Percentiles rank a stretch among this genome's conserved stretches.
phyloP scores from a whole-genome alignment of 1,140 invertebrate species.

The Drosophila lacertosa region DNA sequence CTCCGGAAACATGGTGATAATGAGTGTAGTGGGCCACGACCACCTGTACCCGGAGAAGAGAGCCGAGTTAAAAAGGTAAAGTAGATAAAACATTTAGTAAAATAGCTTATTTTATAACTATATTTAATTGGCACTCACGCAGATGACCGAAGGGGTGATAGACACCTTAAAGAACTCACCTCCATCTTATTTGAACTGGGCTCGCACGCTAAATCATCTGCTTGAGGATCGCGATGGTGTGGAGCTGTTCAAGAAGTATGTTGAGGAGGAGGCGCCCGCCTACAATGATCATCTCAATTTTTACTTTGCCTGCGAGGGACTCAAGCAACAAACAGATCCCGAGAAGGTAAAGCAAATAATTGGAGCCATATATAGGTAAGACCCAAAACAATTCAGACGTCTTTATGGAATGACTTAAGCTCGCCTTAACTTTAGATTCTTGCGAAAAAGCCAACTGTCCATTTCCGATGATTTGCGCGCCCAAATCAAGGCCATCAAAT shows the following conservation, averaged over 20 bases:
- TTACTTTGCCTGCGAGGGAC: constrained; percentile 95
- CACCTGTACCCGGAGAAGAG: constrained; percentile 84
- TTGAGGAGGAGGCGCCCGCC: constrained; percentile 91
- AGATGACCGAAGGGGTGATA: constrained; percentile 84
- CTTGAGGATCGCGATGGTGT: constrained; percentile 94
- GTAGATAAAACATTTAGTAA: neutral
- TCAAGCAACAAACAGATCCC: constrained; percentile 91
- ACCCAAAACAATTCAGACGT: no score
- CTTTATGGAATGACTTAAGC: neutral
- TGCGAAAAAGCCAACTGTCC: constrained; percentile 92
- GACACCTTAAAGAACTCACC: constrained; percentile 86
- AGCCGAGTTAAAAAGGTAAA: constrained; percentile 82
- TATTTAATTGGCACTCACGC: neutral
- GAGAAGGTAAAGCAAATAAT: constrained; percentile 90
- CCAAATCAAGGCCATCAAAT: constrained; percentile 88
- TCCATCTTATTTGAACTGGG: constrained; percentile 94
- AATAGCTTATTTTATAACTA: no score
- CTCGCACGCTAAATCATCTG: constrained; percentile 91
- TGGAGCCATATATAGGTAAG: constrained; percentile 91
- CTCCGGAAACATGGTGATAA: constrained; percentile 84
- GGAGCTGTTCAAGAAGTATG: constrained; percentile 92
- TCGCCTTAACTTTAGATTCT: constrained; percentile 86
- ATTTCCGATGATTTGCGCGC: constrained; percentile 91
- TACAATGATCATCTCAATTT: constrained; percentile 93
- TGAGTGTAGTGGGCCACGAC: constrained; percentile 84